Conservation (phyloP, 2,797 vertebrate species). For the Chiroxiphia lanceolata region DNA sequence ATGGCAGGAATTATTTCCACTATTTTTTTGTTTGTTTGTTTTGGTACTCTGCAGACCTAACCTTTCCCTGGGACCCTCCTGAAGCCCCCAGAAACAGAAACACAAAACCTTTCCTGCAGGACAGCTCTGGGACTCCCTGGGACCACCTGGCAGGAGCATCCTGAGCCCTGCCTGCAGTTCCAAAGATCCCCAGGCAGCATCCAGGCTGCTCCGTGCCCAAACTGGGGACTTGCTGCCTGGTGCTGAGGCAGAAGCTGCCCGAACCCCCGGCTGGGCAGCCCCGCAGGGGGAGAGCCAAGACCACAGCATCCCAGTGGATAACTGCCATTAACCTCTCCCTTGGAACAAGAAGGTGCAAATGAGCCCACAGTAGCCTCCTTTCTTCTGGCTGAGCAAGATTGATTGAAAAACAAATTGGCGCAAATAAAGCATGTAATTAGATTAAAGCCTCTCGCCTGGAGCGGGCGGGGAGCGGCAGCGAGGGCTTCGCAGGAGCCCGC, state of each 20-base stretch:
- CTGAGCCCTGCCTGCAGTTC: background rate
- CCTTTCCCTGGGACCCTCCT: background rate
- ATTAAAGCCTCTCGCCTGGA: slow-evolving; percentile 85
- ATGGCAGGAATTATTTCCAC: accelerated
- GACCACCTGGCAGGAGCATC: background rate
- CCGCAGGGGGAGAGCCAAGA: background rate
- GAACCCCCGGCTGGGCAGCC: background rate
- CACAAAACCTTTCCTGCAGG: background rate
- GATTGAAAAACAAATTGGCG: slow-evolving; percentile 97
- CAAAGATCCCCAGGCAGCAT: background rate
- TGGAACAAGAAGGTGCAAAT: slow-evolving; percentile 84
- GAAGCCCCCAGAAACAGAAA: background rate
- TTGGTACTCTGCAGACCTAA: background rate
- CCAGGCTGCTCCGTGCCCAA: background rate
- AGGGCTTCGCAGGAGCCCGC: background rate
- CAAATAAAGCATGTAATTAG: slow-evolving; percentile 99
- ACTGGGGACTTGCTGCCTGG: accelerated
- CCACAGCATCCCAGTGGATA: slow-evolving; percentile 11
- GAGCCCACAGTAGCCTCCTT: slow-evolving; percentile 82
- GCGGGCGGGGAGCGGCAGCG: slow-evolving; percentile 50
- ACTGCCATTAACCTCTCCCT: slow-evolving; percentile 73
- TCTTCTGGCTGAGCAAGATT: slow-evolving; percentile 86
- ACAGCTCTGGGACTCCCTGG: background rate
- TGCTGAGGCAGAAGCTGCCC: background rate
- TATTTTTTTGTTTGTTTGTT: background rate